Percentiles rank a stretch among this genome's conserved stretches.
Conservation (phyloP, 2,113 vertebrate genomes). For the Coregonus clupeaformis region DNA sequence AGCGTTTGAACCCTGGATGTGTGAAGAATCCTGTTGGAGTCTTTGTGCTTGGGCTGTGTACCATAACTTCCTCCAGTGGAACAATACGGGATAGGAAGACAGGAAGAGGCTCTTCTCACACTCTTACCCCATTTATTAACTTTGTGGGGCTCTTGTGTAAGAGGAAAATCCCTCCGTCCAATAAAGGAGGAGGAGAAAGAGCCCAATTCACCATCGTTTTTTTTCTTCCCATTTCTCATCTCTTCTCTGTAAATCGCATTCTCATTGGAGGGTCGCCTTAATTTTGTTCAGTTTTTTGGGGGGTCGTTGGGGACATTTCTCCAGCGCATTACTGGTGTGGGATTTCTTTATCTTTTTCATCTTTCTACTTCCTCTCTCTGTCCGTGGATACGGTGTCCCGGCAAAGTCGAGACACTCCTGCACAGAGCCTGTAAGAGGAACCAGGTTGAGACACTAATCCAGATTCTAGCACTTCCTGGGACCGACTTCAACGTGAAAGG, state of each 20-base stretch:
- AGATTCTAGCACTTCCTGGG: slow-evolving; percentile 84
- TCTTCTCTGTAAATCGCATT: slow-evolving; percentile 52
- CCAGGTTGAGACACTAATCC: slow-evolving; percentile 86
- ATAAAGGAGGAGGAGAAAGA: slow-evolving; percentile 41
- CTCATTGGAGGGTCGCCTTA: slow-evolving; percentile 57
- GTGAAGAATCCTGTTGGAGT: slow-evolving; percentile 69
- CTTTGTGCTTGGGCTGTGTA: slow-evolving; percentile 75
- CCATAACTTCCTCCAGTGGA: slow-evolving; percentile 69
- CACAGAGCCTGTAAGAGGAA: slow-evolving; percentile 92
- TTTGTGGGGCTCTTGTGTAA: slow-evolving; percentile 45
- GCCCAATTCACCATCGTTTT: slow-evolving; percentile 43
- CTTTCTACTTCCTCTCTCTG: slow-evolving; percentile 6
- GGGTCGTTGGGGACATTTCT: slow-evolving; percentile 52
- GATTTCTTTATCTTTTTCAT: slow-evolving; percentile 50
- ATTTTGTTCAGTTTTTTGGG: slow-evolving; percentile 52
- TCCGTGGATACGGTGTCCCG: slow-evolving; percentile 52
- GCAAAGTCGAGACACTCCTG: slow-evolving; percentile 91
- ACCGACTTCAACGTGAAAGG: slow-evolving; percentile 91
- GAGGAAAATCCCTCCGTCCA: slow-evolving; percentile 46
- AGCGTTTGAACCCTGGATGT: slow-evolving; percentile 69
- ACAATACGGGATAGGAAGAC: slow-evolving; percentile 51
- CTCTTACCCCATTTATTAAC: slow-evolving; percentile 47
- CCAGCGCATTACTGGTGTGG: slow-evolving; percentile 51
- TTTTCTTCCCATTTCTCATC: slow-evolving; percentile 46
- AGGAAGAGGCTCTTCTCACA: slow-evolving; percentile 47